These are phyloP conservation scores for Apoda limacodes DNA, from an alignment of 2,888 invertebrate species.

Conservation along the genomic window DNA sequence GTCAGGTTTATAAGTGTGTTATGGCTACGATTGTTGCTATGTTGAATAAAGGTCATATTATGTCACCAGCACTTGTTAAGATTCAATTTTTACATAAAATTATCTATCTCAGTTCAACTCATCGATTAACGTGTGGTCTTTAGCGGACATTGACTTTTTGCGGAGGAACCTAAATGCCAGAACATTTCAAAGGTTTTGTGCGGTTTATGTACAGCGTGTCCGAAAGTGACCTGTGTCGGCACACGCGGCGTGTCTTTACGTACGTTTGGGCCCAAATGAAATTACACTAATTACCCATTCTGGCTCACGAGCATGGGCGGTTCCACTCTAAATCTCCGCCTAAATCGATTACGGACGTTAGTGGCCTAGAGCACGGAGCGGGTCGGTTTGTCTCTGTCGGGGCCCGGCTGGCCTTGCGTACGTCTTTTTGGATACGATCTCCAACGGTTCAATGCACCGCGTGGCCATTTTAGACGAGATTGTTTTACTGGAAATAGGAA, in stretches of 20 bases:
- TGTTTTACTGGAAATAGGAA: no score
- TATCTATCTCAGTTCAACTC: no score
- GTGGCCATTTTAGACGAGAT: no score
- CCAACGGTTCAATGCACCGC: constrained; percentile 54
- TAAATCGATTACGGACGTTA: constrained; percentile 60
- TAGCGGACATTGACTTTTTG: no score
- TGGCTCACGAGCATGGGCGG: constrained; percentile 45
- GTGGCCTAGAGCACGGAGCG: constrained; percentile 40
- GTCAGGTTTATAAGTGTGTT: no score
- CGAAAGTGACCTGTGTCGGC: constrained; percentile 23
- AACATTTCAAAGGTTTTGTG: no score
- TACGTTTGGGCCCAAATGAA: constrained; percentile 48
- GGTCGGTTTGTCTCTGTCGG: constrained; percentile 58
- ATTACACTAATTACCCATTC: constrained; percentile 62
- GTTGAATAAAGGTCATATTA: no score
- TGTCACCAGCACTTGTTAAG: no score
- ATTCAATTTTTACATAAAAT: no score
- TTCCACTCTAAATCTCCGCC: constrained; percentile 54
- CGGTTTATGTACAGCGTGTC: constrained; percentile 11
- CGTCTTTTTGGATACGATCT: constrained; percentile 55
- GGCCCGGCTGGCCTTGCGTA: constrained; percentile 50
- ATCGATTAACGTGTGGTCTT: no score
- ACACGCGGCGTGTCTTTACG: constrained; percentile 35
- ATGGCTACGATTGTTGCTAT: constrained; percentile 32
- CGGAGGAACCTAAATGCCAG: no score